A percentile compares a stretch with the other conserved stretches of the same genome.
phyloP scores from a whole-genome alignment of 2,113 vertebrate species.

The Dromas ardeola region DNA sequence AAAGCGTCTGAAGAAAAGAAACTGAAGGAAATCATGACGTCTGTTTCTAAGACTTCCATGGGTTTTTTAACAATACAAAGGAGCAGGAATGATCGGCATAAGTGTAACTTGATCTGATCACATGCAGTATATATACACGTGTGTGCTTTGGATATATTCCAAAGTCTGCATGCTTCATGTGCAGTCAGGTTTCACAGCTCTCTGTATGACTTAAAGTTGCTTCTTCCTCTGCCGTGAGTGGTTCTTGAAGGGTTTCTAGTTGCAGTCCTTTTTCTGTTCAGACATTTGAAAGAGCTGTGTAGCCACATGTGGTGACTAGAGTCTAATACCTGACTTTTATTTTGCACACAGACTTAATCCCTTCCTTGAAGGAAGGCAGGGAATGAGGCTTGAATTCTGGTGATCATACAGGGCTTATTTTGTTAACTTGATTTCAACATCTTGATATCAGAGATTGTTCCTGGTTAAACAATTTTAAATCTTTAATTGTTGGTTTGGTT shows the following conservation, averaged over 20 bases:
- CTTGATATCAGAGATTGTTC: not conserved
- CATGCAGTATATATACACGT: fast-evolving
- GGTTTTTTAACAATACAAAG: not conserved
- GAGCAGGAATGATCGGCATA: not conserved
- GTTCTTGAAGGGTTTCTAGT: not conserved
- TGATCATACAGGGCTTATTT: not conserved
- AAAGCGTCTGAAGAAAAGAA: not conserved
- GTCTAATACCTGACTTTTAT: not conserved
- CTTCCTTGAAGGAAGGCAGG: not conserved
- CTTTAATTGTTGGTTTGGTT: not conserved
- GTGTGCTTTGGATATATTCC: not conserved
- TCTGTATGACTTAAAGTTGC: not conserved
- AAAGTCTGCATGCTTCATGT: not conserved
- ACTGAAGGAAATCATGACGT: not conserved
- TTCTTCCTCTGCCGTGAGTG: not conserved
- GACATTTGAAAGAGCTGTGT: not conserved
- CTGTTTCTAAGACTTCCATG: not conserved
- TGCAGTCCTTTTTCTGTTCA: not conserved
- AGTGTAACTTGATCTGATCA: not conserved
- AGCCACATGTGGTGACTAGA: not conserved
- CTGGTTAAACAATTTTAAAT: not conserved
- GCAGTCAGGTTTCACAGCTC: not conserved
- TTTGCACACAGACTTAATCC: not conserved
- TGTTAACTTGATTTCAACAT: not conserved
- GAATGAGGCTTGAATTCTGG: not conserved